Percentiles rank a stretch among this genome's conserved stretches.
Conservation (phyloP, 1,140 invertebrate genomes). For the Drosophila azteca region DNA sequence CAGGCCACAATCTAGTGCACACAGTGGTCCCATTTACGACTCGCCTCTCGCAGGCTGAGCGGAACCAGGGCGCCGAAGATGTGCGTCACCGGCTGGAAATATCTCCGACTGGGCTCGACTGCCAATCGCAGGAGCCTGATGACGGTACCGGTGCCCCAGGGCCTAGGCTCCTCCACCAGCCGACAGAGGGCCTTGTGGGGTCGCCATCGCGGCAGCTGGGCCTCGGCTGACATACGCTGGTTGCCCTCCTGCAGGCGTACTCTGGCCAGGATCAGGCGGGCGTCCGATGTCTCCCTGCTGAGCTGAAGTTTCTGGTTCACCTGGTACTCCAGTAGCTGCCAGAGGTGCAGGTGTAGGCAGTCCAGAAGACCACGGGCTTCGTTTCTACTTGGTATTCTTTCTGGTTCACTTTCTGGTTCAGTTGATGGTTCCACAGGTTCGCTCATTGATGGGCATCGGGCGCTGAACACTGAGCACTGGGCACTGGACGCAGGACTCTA, state of each 20-base stretch:
- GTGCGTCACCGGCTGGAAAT: constrained; percentile 31
- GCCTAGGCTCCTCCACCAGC: constrained; percentile 5
- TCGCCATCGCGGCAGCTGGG: constrained; percentile 13
- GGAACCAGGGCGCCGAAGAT: constrained; percentile 50
- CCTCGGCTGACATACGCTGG: not conserved
- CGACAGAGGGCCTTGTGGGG: constrained; percentile 40
- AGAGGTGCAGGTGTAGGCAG: constrained; percentile 33
- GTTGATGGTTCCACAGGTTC: too few relatives aligned
- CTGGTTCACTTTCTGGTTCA: not conserved
- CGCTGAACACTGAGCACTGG: too few relatives aligned
- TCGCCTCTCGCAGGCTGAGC: constrained; percentile 24
- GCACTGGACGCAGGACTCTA: not conserved
- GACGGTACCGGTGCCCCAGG: constrained; percentile 6
- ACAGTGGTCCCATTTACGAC: constrained; percentile 33
- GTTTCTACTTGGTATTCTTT: not conserved
- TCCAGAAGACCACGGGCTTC: constrained; percentile 24
- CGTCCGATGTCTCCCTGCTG: constrained; percentile 9
- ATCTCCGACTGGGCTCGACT: not conserved
- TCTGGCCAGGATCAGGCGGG: constrained; percentile 32
- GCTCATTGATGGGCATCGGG: not conserved
- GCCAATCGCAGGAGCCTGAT: constrained; percentile 12
- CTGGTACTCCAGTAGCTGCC: constrained; percentile 35
- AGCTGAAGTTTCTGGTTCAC: constrained; percentile 6
- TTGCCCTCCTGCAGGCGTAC: constrained; percentile 37
- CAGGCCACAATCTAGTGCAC: constrained; percentile 40